A percentile compares a stretch with the other conserved stretches of the same genome.
Conservation (phyloP, 2,113 vertebrate species). For the Scopus umbretta region DNA sequence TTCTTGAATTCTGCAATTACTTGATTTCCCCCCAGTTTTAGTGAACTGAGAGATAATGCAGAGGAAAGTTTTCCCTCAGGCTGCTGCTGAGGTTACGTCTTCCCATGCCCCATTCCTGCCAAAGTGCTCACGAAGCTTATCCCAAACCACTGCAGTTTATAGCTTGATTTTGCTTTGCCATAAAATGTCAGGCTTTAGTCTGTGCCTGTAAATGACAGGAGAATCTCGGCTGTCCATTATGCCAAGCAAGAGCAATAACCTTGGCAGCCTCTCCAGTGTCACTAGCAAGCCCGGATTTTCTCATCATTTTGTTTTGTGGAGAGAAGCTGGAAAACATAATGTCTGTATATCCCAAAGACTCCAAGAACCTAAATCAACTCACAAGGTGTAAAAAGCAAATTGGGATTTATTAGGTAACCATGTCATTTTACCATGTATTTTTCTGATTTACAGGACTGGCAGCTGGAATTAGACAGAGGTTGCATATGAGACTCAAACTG, state of each 20-base stretch:
- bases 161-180: neutral
- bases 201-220: neutral
- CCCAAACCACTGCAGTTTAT: neutral
- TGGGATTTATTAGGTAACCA: neutral
- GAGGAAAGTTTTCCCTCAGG: neutral
- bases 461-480: neutral
- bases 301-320: neutral
- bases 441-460: neutral
- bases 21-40: neutral
- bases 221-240: neutral
- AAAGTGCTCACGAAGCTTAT: neutral
- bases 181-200: neutral
- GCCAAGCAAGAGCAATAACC: neutral
- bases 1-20: neutral
- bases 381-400: neutral
- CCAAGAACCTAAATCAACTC: neutral
- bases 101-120: neutral
- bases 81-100: neutral
- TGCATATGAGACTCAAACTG: neutral
- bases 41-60: neutral
- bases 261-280: neutral
- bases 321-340: neutral
- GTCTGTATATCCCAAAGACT: neutral
- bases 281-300: neutral
- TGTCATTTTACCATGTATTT: rapidly evolving